phyloP scores from a whole-genome alignment of 2,888 invertebrate genomes.

The Caradrina clavipalpis region DNA sequence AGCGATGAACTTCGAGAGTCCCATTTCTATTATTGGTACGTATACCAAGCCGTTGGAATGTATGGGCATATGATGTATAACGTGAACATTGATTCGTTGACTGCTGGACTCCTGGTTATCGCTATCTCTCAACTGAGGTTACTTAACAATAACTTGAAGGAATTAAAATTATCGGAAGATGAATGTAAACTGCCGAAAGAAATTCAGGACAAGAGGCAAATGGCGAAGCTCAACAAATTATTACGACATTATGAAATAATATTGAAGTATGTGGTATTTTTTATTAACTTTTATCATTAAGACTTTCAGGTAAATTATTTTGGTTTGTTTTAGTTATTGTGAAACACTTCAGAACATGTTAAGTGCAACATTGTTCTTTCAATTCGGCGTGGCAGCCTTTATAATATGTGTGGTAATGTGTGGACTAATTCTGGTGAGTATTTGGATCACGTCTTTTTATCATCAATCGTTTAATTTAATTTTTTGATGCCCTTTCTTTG shows the following conservation, averaged over 20 bases:
- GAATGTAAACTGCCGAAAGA: constrained; percentile 43
- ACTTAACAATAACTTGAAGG: constrained; percentile 72
- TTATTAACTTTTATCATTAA: no score
- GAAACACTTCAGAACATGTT: constrained; percentile 72
- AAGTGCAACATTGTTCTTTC: constrained; percentile 76
- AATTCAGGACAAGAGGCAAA: constrained; percentile 53
- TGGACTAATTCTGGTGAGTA: constrained; percentile 75
- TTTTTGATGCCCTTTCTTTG: no score
- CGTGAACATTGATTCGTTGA: constrained; percentile 77
- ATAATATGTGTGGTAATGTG: constrained; percentile 80
- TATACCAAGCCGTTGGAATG: constrained; percentile 80
- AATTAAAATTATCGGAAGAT: constrained; percentile 65
- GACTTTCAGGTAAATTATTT: neutral
- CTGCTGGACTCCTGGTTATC: constrained; percentile 76
- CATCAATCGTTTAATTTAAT: no score
- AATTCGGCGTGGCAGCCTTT: constrained; percentile 76
- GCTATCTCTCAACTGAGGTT: constrained; percentile 76
- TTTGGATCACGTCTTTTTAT: neutral
- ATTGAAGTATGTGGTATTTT: constrained; percentile 70
- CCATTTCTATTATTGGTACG: constrained; percentile 73
- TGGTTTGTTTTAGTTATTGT: constrained; percentile 75
- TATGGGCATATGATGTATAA: constrained; percentile 83
- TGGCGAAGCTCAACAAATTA: constrained; percentile 63
- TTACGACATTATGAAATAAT: constrained; percentile 77
- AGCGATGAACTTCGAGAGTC: constrained; percentile 70